phyloP scores from a whole-genome alignment of 2,113 vertebrate species.

The Perccottus glenii region DNA sequence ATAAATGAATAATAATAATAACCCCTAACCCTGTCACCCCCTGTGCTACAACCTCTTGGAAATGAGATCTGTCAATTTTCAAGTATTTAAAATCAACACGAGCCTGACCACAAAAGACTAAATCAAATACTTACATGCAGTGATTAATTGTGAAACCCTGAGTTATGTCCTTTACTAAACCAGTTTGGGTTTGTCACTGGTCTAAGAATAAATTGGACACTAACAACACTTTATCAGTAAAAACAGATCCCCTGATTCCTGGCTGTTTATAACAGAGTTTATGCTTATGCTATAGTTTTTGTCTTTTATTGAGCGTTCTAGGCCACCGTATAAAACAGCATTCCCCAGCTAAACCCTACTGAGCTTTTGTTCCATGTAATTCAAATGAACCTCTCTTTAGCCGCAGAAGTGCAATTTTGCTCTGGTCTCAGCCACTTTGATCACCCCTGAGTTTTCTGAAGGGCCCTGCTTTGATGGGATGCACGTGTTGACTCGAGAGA shows the following conservation, averaged over 20 bases:
- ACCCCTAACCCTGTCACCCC: too few species aligned
- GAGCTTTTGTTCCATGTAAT: slow-evolving; percentile 49
- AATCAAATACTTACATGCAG: too few species aligned
- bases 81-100: too few species aligned
- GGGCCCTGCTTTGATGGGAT: slow-evolving; percentile 2
- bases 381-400: slow-evolving; percentile 35
- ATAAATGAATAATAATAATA: too few species aligned
- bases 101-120: too few species aligned
- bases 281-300: neutral
- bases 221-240: neutral
- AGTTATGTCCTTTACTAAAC: neutral
- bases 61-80: too few species aligned
- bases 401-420: slow-evolving; percentile 20
- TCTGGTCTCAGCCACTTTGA: slow-evolving; percentile 21
- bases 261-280: neutral
- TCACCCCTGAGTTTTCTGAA: slow-evolving; percentile 11
- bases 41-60: too few species aligned
- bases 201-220: neutral
- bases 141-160: too few species aligned
- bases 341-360: slow-evolving; percentile 25
- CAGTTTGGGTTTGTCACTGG: neutral
- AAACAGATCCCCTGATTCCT: neutral
- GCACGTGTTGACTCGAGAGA: slow-evolving; percentile 11
- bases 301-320: neutral
- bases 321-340: slow-evolving; percentile 19